Evolutionary conservation across 2,113 vertebrate genomes (phyloP).

Genomic region (Crotalus helleri): DNA sequence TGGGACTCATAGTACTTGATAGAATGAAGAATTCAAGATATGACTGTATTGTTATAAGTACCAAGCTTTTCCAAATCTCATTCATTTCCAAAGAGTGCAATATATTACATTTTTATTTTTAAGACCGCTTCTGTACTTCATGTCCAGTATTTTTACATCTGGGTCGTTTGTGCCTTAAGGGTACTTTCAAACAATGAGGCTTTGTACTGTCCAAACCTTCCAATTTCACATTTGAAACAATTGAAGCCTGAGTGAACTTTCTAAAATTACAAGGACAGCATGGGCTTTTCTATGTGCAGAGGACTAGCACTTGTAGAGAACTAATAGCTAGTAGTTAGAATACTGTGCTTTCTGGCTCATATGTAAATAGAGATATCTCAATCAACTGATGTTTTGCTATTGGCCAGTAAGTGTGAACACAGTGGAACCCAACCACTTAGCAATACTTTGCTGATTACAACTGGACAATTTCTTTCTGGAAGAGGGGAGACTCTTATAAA

Average conservation of each 20-base stretch:
- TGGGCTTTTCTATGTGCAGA: neutral
- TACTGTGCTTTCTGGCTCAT: neutral
- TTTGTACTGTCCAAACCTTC: neutral
- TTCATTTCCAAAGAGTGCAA: neutral
- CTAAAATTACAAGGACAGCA: neutral
- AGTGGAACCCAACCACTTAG: neutral
- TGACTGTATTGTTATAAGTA: constrained; percentile 13
- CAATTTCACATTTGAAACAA: neutral
- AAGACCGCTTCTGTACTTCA: constrained; percentile 12
- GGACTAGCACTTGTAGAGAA: neutral
- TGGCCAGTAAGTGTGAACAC: neutral
- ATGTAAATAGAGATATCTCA: neutral
- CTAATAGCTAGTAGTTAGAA: neutral
- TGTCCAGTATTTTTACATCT: neutral
- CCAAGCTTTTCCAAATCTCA: neutral
- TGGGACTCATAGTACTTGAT: neutral
- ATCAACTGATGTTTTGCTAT: neutral
- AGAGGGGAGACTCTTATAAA: neutral
- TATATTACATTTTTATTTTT: neutral
- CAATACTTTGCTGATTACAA: neutral
- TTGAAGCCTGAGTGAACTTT: neutral
- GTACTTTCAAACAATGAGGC: neutral
- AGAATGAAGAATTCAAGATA: constrained; percentile 25
- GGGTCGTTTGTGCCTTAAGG: neutral
- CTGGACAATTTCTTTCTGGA: neutral